Conservation (phyloP, 2,797 vertebrate species). For the Hapalemur alaotrensis region DNA sequence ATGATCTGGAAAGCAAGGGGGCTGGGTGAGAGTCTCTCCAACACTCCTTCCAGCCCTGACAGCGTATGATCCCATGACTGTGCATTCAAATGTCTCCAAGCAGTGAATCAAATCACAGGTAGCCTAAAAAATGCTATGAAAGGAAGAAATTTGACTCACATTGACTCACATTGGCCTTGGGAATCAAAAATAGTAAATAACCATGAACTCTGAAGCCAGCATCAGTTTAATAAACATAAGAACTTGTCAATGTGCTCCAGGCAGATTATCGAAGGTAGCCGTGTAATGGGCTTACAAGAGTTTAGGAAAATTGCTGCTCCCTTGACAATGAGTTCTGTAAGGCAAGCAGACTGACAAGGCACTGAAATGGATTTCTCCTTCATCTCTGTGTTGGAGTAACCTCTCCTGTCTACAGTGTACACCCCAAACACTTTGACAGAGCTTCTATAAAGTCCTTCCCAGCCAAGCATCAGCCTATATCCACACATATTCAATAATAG, state of each 20-base stretch:
- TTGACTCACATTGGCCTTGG: slow-evolving; percentile 14
- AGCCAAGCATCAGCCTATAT: background rate
- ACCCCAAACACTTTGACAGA: background rate
- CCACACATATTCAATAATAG: background rate
- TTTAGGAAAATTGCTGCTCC: slow-evolving; percentile 35
- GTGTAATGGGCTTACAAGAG: background rate
- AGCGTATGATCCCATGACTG: background rate
- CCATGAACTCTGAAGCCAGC: background rate
- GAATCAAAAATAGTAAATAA: slow-evolving; percentile 20
- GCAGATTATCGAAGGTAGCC: background rate
- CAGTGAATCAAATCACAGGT: background rate
- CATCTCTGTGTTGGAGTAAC: background rate
- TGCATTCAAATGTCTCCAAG: background rate
- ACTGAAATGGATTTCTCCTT: background rate
- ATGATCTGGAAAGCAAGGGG: background rate
- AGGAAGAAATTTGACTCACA: background rate
- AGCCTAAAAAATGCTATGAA: background rate
- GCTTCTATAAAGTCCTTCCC: background rate
- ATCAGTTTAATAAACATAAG: slow-evolving; percentile 34
- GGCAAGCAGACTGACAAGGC: background rate
- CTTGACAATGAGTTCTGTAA: slow-evolving; percentile 2
- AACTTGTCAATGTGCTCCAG: background rate
- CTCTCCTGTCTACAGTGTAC: background rate
- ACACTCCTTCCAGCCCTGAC: background rate
- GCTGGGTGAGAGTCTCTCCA: background rate